Evolutionary conservation across 2,797 vertebrate genomes (phyloP).

Genomic region (Pogoniulus pusillus): DNA sequence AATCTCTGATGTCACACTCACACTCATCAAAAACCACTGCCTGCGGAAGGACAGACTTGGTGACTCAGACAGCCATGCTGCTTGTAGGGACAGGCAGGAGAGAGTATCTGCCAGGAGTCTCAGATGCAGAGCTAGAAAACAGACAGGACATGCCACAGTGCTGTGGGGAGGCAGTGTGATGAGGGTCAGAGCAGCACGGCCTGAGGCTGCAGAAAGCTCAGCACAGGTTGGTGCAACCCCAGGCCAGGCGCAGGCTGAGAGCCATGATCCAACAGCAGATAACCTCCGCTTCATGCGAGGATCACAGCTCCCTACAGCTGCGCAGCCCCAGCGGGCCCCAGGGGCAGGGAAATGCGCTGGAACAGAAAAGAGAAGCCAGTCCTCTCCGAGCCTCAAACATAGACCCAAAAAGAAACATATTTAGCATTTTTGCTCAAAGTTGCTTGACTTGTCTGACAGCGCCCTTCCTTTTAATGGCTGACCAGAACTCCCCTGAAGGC

Average conservation of each 20-base stretch:
- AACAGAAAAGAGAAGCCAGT: neutral
- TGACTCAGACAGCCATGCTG: accelerated
- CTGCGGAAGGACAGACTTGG: neutral
- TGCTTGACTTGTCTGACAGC: slow-evolving; percentile 13
- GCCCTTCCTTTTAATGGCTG: neutral
- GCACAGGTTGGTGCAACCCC: neutral
- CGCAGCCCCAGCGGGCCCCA: too few relatives aligned
- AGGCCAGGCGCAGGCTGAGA: neutral
- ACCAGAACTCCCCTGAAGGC: neutral
- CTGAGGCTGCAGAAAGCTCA: neutral
- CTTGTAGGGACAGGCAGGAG: neutral
- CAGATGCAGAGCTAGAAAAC: neutral
- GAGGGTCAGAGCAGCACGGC: accelerated
- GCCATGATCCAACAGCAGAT: neutral
- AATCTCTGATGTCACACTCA: neutral
- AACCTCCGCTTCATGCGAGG: neutral
- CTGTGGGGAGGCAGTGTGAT: neutral
- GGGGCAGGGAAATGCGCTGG: neutral
- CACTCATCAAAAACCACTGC: neutral
- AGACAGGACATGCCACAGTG: accelerated
- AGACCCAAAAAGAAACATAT: neutral
- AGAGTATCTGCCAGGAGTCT: neutral
- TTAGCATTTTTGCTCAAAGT: slow-evolving; percentile 2
- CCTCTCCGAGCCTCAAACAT: neutral
- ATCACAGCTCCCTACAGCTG: neutral